These are phyloP conservation scores for Onthophagus taurus DNA, from an alignment of 1,140 invertebrate species.

Conservation along the genomic window DNA sequence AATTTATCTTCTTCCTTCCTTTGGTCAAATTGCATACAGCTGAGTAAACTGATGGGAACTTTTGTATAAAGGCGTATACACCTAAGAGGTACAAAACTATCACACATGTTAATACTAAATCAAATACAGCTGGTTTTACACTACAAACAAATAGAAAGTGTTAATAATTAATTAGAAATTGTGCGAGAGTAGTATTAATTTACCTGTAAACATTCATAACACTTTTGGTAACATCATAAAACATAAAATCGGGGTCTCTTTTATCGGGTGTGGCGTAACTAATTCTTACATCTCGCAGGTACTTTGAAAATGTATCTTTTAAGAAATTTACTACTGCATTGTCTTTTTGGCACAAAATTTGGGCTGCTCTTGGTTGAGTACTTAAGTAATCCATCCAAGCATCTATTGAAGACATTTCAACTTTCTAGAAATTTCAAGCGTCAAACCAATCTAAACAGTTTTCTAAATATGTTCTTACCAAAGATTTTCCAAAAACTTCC, in stretches of 20 bases:
- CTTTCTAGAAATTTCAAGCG: slow-evolving; percentile 44
- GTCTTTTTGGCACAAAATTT: slow-evolving; percentile 58
- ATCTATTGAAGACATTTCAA: slow-evolving; percentile 60
- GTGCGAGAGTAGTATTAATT: slow-evolving; percentile 20
- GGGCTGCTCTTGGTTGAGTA: slow-evolving; percentile 60
- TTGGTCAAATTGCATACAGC: slow-evolving; percentile 22
- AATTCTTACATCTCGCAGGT: slow-evolving; percentile 65
- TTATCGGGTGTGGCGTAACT: slow-evolving; percentile 63
- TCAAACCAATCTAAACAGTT: background rate
- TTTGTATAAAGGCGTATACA: slow-evolving; percentile 74
- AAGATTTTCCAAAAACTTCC: slow-evolving; percentile 56
- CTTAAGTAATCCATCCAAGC: slow-evolving; percentile 67
- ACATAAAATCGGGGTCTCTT: slow-evolving; percentile 86
- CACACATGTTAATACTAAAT: slow-evolving; percentile 81
- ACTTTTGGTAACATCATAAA: slow-evolving; percentile 75
- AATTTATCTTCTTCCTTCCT: slow-evolving; percentile 24
- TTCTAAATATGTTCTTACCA: slow-evolving; percentile 46
- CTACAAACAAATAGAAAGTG: slow-evolving; percentile 44
- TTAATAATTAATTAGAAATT: slow-evolving; percentile 5
- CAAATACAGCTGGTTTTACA: slow-evolving; percentile 95
- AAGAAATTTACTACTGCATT: slow-evolving; percentile 55
- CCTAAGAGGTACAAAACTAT: slow-evolving; percentile 74
- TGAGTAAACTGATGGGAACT: slow-evolving; percentile 51
- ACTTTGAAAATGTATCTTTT: slow-evolving; percentile 65
- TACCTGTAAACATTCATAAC: slow-evolving; percentile 83